Evolutionary conservation across 1,140 invertebrate genomes (phyloP).

Genomic region (Heliconius himera): DNA sequence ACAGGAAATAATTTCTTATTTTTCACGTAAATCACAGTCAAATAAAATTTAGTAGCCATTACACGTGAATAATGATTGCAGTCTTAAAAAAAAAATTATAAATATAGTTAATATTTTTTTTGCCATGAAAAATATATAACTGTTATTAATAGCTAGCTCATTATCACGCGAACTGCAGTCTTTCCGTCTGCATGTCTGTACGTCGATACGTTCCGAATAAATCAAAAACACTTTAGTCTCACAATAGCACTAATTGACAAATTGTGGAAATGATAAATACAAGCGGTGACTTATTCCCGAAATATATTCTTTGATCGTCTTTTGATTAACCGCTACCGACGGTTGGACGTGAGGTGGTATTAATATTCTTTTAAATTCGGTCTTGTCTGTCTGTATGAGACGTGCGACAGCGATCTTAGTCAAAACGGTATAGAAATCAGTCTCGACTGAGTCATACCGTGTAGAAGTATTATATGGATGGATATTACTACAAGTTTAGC

Average conservation of each 20-base stretch:
- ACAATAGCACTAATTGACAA: slow-evolving; percentile 81
- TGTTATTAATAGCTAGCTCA: slow-evolving; percentile 1
- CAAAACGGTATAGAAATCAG: not conserved
- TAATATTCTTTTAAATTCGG: slow-evolving; percentile 79
- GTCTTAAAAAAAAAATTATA: not conserved
- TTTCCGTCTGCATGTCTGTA: slow-evolving; percentile 24
- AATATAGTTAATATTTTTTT: slow-evolving; percentile 1
- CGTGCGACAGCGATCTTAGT: not conserved
- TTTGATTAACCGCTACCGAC: slow-evolving; percentile 74
- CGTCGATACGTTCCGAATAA: slow-evolving; percentile 57
- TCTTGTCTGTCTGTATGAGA: slow-evolving; percentile 51
- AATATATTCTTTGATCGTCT: slow-evolving; percentile 78
- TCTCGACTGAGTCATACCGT: not conserved
- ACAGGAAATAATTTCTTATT: slow-evolving; percentile 26
- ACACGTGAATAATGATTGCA: not conserved
- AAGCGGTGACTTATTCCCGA: slow-evolving; percentile 64
- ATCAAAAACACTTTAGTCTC: slow-evolving; percentile 71
- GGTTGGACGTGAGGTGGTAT: slow-evolving; percentile 65
- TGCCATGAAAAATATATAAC: not conserved
- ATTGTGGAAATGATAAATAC: slow-evolving; percentile 81
- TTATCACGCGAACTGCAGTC: not conserved
- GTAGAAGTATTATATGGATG: not conserved
- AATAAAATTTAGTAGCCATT: slow-evolving; percentile 11
- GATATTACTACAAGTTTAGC: not conserved
- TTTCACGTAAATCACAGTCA: slow-evolving; percentile 14